Percentiles rank a stretch among this genome's conserved stretches.
Evolutionary conservation across 2,113 vertebrate genomes (phyloP).

Genomic region (Salminus brasiliensis): DNA sequence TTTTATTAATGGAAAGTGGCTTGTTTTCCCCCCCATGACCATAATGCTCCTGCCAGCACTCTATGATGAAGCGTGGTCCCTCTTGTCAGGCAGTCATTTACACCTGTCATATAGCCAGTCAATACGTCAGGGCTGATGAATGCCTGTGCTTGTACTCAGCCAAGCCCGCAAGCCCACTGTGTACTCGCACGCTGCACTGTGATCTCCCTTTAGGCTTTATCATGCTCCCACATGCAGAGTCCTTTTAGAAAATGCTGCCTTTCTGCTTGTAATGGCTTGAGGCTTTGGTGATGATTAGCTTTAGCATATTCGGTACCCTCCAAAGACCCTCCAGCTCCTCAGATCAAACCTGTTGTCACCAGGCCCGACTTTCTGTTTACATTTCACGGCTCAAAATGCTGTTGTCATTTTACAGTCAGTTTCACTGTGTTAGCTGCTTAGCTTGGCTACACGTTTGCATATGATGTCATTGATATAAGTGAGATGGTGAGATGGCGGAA

Average conservation of each 20-base stretch:
- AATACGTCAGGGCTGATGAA: constrained; percentile 29
- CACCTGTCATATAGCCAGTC: constrained; percentile 27
- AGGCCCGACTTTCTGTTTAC: neutral
- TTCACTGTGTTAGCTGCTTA: neutral
- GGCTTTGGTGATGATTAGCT: neutral
- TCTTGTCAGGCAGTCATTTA: constrained; percentile 25
- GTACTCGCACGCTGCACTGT: neutral
- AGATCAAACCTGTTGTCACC: neutral
- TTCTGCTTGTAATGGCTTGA: neutral
- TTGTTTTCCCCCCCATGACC: constrained; percentile 7
- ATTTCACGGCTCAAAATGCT: neutral
- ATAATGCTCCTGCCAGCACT: constrained; percentile 21
- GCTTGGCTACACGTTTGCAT: neutral
- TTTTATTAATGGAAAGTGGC: constrained; percentile 12
- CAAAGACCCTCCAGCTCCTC: neutral
- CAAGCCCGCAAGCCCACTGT: neutral
- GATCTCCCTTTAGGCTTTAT: neutral
- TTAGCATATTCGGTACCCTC: neutral
- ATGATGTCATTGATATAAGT: no score
- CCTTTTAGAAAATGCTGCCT: constrained; percentile 7
- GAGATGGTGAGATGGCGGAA: no score
- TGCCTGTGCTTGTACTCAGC: constrained; percentile 1
- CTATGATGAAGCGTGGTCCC: constrained; percentile 11
- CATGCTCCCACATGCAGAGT: neutral
- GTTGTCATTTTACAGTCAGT: constrained; percentile 3